Conservation (phyloP, 2,113 vertebrate genomes). For the Rissa tridactyla region DNA sequence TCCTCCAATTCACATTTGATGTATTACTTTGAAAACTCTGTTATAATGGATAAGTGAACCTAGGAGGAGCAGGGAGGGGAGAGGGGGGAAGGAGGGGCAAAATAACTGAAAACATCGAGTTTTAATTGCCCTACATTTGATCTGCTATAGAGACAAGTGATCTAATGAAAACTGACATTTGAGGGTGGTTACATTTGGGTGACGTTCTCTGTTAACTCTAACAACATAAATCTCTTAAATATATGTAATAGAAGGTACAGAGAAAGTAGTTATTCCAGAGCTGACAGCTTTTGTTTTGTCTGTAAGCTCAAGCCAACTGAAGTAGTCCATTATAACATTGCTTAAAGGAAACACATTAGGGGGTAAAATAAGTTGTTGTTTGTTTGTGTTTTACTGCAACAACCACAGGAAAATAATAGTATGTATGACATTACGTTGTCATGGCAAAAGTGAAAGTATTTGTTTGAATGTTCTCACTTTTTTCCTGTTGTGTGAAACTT, state of each 20-base stretch:
- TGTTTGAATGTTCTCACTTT: not conserved
- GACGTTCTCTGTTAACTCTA: not conserved
- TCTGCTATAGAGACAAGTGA: not conserved
- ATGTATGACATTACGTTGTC: not conserved
- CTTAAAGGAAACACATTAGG: not conserved
- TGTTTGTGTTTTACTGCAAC: not conserved
- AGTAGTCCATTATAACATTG: not conserved
- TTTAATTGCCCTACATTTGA: not conserved
- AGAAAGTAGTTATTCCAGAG: not conserved
- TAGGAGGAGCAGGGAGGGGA: not conserved
- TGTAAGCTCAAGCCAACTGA: not conserved
- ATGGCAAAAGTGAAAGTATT: not conserved
- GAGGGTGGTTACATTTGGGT: not conserved
- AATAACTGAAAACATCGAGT: not conserved
- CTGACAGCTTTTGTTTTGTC: not conserved
- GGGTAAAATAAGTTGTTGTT: not conserved
- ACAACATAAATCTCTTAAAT: not conserved
- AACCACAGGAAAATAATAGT: not conserved
- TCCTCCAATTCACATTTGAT: not conserved
- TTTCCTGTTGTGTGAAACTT: not conserved
- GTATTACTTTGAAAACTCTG: not conserved
- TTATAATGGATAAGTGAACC: not conserved
- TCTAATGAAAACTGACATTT: not conserved
- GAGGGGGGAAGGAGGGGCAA: not conserved
- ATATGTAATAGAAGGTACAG: not conserved